A percentile compares a stretch with the other conserved stretches of the same genome.
These are phyloP conservation scores for Physella acuta DNA, from an alignment of 1,140 invertebrate genomes.

Conservation along the genomic window DNA sequence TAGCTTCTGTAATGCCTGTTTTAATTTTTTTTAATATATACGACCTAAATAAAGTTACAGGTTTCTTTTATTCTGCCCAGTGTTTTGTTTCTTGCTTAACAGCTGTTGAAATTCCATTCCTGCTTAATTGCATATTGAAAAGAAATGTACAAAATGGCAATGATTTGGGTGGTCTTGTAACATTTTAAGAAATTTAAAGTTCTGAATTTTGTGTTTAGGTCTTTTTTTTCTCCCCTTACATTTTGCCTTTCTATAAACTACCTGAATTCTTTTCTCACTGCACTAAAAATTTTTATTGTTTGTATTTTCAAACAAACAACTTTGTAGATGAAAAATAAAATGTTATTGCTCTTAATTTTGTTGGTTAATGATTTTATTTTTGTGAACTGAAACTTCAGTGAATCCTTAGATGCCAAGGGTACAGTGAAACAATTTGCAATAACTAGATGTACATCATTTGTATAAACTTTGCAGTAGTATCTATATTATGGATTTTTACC, in stretches of 20 bases:
- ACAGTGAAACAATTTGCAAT: too few species aligned
- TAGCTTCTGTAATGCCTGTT: conserved; percentile 6
- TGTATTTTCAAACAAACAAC: conserved; percentile 17
- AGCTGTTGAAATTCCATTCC: background rate
- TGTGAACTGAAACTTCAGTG: too few species aligned
- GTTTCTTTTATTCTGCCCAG: background rate
- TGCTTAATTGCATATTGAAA: too few species aligned
- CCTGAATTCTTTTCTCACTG: conserved; percentile 3
- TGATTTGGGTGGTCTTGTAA: background rate
- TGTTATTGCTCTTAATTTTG: conserved; percentile 11
- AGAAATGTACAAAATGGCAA: too few species aligned
- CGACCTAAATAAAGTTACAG: background rate
- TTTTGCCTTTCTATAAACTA: background rate
- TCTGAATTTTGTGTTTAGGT: background rate
- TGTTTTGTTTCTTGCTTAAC: background rate
- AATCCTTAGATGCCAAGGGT: too few species aligned
- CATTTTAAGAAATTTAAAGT: background rate
- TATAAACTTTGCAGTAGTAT: too few species aligned
- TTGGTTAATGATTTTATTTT: too few species aligned
- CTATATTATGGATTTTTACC: too few species aligned
- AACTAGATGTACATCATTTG: too few species aligned
- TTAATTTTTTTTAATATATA: background rate
- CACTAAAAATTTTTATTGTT: conserved; percentile 15
- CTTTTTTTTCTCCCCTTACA: background rate
- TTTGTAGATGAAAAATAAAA: conserved; percentile 16